These are phyloP conservation scores for Gonatopus flavifemur DNA, from an alignment of 1,140 invertebrate genomes.

Conservation along the genomic window DNA sequence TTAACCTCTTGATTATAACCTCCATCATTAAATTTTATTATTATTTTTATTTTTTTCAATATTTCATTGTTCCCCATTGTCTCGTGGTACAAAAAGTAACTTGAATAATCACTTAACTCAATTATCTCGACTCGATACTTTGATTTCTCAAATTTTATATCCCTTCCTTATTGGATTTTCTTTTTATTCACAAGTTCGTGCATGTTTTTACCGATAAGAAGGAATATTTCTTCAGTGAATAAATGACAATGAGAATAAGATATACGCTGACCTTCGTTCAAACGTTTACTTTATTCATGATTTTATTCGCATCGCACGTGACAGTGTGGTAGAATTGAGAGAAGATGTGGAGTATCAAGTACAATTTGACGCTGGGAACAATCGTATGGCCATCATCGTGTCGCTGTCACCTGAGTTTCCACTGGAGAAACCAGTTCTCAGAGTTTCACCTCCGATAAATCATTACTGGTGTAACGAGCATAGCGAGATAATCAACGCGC, in stretches of 20 bases:
- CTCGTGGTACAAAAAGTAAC: too few relatives aligned
- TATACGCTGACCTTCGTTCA: too few relatives aligned
- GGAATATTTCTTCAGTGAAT: too few relatives aligned
- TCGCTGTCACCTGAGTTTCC: conserved; percentile 70
- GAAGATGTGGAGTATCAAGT: conserved; percentile 73
- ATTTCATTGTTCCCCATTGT: too few relatives aligned
- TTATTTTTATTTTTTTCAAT: not conserved
- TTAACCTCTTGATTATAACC: conserved; percentile 41
- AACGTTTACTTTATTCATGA: too few relatives aligned
- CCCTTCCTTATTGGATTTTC: too few relatives aligned
- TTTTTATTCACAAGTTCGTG: too few relatives aligned
- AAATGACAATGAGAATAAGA: too few relatives aligned
- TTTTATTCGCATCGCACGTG: not conserved
- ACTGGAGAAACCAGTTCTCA: conserved; percentile 70
- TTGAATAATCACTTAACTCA: too few relatives aligned
- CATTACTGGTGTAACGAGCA: conserved; percentile 73
- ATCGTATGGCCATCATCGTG: conserved; percentile 66
- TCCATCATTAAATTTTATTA: conserved; percentile 25
- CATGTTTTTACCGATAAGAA: too few relatives aligned
- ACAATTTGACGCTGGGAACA: conserved; percentile 65
- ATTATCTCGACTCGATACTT: too few relatives aligned
- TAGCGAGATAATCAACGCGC: conserved; percentile 68
- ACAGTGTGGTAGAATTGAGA: conserved; percentile 69
- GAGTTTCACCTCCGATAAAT: conserved; percentile 64
- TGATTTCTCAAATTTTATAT: too few relatives aligned